Conservation (phyloP, 2,888 invertebrate species). For the Synergus umbraculus region DNA sequence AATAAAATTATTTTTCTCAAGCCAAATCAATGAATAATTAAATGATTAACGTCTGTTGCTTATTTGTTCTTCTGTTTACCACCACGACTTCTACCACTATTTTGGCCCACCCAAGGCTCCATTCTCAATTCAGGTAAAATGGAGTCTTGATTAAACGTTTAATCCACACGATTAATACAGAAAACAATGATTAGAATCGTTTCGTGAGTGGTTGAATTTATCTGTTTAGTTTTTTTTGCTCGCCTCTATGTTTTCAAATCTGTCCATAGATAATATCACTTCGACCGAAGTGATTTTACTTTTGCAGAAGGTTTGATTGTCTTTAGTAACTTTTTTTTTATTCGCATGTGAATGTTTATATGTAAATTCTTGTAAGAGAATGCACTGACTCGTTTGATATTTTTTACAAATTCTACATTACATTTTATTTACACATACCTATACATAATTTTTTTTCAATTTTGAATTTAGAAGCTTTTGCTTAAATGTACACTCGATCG, state of each 20-base stretch:
- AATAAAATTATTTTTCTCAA: slow-evolving; percentile 50
- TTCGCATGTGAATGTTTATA: slow-evolving; percentile 19
- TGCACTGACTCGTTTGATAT: background rate
- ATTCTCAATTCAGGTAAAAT: slow-evolving; percentile 90
- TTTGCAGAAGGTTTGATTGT: background rate
- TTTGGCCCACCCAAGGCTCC: slow-evolving; percentile 88
- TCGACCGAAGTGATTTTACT: background rate
- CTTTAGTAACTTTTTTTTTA: background rate
- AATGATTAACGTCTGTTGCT: slow-evolving; percentile 59
- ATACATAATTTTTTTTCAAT: background rate
- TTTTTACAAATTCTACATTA: background rate
- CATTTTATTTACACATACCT: too few species aligned
- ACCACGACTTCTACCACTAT: slow-evolving; percentile 77
- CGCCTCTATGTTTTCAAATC: slow-evolving; percentile 57
- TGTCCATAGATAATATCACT: background rate
- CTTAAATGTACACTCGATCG: slow-evolving; percentile 51
- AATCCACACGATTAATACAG: slow-evolving; percentile 64
- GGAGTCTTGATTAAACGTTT: slow-evolving; percentile 80
- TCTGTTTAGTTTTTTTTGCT: slow-evolving; percentile 67
- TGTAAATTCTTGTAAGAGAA: background rate
- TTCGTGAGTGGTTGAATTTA: slow-evolving; percentile 74
- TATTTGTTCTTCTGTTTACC: slow-evolving; percentile 74
- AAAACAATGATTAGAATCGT: slow-evolving; percentile 71
- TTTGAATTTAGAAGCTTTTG: slow-evolving; percentile 44
- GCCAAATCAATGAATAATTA: slow-evolving; percentile 24